Conservation (phyloP, 1,140 invertebrate species). For the Theocolax elegans region DNA sequence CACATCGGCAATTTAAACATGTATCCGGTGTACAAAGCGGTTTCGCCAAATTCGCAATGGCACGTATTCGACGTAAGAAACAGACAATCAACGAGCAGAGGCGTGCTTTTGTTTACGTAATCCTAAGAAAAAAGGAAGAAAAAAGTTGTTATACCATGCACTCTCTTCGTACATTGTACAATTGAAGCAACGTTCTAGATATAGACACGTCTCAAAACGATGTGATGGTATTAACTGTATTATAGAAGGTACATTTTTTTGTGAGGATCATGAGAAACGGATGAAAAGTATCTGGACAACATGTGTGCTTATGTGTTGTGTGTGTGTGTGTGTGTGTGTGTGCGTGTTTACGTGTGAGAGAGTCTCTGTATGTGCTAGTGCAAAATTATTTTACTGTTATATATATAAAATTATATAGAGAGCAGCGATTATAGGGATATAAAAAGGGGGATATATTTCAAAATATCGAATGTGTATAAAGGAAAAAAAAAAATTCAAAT, state of each 20-base stretch:
- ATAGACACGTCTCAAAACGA: slow-evolving; percentile 29
- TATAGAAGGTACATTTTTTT: slow-evolving; percentile 5
- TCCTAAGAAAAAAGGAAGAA: slow-evolving; percentile 37
- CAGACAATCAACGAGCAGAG: slow-evolving; percentile 52
- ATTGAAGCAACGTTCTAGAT: slow-evolving; percentile 51
- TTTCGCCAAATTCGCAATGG: slow-evolving; percentile 24
- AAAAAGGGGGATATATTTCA: too few species aligned
- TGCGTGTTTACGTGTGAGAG: too few species aligned
- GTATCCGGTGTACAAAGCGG: slow-evolving; percentile 4
- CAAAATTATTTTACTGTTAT: too few species aligned
- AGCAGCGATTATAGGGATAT: too few species aligned
- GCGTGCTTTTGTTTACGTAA: slow-evolving; percentile 47
- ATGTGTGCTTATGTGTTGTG: slow-evolving; percentile 26
- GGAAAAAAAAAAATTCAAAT: too few species aligned
- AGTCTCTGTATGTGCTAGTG: too few species aligned
- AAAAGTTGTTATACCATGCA: slow-evolving; percentile 48
- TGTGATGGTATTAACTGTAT: slow-evolving; percentile 29
- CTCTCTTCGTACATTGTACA: slow-evolving; percentile 50
- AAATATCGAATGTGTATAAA: too few species aligned
- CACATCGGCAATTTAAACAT: too few species aligned
- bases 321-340: too few species aligned
- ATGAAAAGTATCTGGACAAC: slow-evolving; percentile 27
- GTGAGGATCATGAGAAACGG: slow-evolving; percentile 24
- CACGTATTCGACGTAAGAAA: slow-evolving; percentile 30
- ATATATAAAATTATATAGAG: too few species aligned